Evolutionary conservation across 1,140 invertebrate species (phyloP).

Genomic region (Watersipora subatra): DNA sequence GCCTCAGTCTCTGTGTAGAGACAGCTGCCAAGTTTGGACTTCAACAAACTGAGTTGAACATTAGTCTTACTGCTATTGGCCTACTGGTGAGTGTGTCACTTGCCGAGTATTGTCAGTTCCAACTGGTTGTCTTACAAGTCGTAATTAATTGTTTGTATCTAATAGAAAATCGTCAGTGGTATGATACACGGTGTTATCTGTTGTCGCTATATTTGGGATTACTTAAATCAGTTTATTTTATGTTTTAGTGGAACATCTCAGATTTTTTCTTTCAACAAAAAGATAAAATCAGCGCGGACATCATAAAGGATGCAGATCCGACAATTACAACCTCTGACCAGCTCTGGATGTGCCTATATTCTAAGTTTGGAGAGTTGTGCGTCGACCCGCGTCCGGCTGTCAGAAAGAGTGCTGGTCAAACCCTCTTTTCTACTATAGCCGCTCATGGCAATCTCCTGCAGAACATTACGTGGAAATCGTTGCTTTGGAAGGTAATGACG

Average conservation of each 20-base stretch:
- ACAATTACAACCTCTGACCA: conserved; percentile 66
- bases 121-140: neutral
- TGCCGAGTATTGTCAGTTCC: neutral
- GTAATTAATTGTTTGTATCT: neutral
- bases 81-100: conserved; percentile 62
- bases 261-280: conserved; percentile 93
- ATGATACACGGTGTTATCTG: no score
- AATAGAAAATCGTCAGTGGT: conserved; percentile 5
- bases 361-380: conserved; percentile 76
- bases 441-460: conserved; percentile 80
- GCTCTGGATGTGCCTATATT: conserved; percentile 88
- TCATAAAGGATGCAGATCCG: conserved; percentile 13
- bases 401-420: conserved; percentile 94
- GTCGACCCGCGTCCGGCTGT: conserved; percentile 88
- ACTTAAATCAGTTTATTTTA: no score
- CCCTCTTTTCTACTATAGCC: conserved; percentile 88
- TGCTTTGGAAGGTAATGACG: conserved; percentile 36
- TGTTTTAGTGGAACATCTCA: conserved; percentile 96
- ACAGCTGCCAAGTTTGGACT: conserved; percentile 89
- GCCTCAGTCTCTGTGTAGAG: conserved; percentile 78
- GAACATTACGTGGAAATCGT: conserved; percentile 63
- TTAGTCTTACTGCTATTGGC: conserved; percentile 92
- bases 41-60: conserved; percentile 92
- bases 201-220: no score
- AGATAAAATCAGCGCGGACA: conserved; percentile 53